Evolutionary conservation across 2,797 vertebrate genomes (phyloP), one percentile per base, ranked within the genome.

Genomic region (Danio aesculapii): DNA sequence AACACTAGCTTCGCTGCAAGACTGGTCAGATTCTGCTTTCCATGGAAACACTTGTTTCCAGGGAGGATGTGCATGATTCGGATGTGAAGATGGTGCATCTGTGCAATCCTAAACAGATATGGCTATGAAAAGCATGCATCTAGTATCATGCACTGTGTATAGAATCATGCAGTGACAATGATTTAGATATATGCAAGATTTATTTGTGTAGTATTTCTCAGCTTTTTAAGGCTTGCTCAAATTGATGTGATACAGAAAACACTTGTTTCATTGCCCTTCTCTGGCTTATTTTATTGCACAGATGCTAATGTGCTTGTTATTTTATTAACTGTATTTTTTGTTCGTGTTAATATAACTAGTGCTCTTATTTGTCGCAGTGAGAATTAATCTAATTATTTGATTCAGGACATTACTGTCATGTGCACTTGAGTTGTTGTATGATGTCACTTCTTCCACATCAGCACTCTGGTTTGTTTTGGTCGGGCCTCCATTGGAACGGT

Each of bases 391-490:
- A 30, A 30, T 30, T 30, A 3, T 30, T 30, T 30, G 30, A 30
- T 30, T 30, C 30, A 30, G 30, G 21, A 14, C 67, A 70, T 41
- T 10, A 4, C 12, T 49, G 43, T 80, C 69, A 74, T 13, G 4
- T 69, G 53, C 75, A 58, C 14, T 52, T 11, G 66, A 59, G 44
- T 61, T 75, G 53, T 81, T 73, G 78, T 81, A 61, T 81, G 78
- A 69, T 49, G 77, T 83, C 77, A 69, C 39, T 53, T 21, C 77
- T 77, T 75, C 70, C 85, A 84, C 69, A 73, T 78, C 70, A 79
- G 58, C 77, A 75, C 64, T 57, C 64, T 6, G 17, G 68, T 82
- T 76, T 85, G 75, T 85, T 87, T 82, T 85, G 79, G 75, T 85
- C 41, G 21, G 57, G 71, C 77, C 63, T 71, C 52, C 75, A 67